Percentiles rank a stretch among this genome's conserved stretches.
Evolutionary conservation across 2,888 invertebrate genomes (phyloP).

Genomic region (Gymnocheta viridis): DNA sequence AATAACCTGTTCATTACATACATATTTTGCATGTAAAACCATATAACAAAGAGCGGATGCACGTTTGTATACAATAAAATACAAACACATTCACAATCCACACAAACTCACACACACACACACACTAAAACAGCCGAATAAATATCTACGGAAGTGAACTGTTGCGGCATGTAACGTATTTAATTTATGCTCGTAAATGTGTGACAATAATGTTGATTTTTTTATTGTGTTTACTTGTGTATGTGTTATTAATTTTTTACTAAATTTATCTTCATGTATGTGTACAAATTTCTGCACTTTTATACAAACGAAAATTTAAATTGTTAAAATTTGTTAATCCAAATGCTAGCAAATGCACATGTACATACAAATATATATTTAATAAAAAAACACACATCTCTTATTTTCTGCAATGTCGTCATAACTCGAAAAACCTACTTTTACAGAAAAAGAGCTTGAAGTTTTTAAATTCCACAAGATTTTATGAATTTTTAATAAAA

Average conservation of each 20-base stretch:
- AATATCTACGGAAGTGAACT: constrained; percentile 74
- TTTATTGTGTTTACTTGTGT: constrained; percentile 1
- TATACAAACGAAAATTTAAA: constrained; percentile 1
- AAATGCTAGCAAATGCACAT: background rate
- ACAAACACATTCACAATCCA: constrained; percentile 7
- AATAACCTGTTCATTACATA: constrained; percentile 52
- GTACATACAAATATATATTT: background rate
- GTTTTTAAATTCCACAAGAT: too few species aligned
- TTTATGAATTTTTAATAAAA: too few species aligned
- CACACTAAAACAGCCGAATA: constrained; percentile 61
- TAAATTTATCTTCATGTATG: constrained; percentile 19
- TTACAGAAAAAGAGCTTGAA: too few species aligned
- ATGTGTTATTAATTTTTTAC: constrained; percentile 7
- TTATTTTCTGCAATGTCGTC: too few species aligned
- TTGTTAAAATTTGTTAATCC: constrained; percentile 16
- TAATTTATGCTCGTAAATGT: constrained; percentile 68
- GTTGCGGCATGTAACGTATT: constrained; percentile 72
- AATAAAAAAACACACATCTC: background rate
- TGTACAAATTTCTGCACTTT: too few species aligned
- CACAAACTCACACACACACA: background rate
- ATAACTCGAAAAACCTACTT: too few species aligned
- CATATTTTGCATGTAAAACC: constrained; percentile 19
- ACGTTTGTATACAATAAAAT: constrained; percentile 41
- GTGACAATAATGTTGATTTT: constrained; percentile 61
- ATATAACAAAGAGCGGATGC: constrained; percentile 47